Conservation (phyloP, 2,113 vertebrate genomes). For the Phyllopteryx taeniolatus region DNA sequence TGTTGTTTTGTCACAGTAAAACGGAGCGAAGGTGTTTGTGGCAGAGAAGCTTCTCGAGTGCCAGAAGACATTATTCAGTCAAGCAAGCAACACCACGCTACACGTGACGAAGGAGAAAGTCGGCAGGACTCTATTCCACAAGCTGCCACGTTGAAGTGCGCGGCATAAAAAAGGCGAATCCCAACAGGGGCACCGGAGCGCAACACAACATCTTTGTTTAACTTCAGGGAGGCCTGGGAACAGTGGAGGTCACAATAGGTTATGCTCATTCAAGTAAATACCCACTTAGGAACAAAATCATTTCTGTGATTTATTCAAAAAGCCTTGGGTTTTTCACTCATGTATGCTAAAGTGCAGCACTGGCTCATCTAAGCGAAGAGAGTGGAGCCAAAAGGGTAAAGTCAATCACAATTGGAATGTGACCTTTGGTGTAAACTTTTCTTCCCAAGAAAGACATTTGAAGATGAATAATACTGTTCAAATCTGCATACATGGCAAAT, state of each 20-base stretch:
- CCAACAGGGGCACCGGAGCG: background rate
- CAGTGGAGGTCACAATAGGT: conserved; percentile 1
- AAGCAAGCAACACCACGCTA: conserved; percentile 1
- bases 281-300: conserved; percentile 7
- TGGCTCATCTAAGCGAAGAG: background rate
- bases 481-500: background rate
- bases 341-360: background rate
- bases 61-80: conserved; percentile 10
- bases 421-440: conserved; percentile 5
- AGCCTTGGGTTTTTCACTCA: background rate
- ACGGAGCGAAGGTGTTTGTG: conserved; percentile 6
- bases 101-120: background rate
- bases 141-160: conserved; percentile 1
- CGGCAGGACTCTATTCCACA: background rate
- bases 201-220: conserved; percentile 3
- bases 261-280: conserved; percentile 14
- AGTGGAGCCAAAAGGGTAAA: conserved; percentile 3
- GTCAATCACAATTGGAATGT: background rate
- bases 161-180: conserved; percentile 2
- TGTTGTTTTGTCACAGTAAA: conserved; percentile 8
- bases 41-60: conserved; percentile 1
- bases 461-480: background rate
- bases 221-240: conserved; percentile 1
- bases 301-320: conserved; percentile 5
- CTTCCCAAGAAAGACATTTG: conserved; percentile 4